Conservation (phyloP, 1,140 invertebrate species). For the Macrobrachium nipponense region DNA sequence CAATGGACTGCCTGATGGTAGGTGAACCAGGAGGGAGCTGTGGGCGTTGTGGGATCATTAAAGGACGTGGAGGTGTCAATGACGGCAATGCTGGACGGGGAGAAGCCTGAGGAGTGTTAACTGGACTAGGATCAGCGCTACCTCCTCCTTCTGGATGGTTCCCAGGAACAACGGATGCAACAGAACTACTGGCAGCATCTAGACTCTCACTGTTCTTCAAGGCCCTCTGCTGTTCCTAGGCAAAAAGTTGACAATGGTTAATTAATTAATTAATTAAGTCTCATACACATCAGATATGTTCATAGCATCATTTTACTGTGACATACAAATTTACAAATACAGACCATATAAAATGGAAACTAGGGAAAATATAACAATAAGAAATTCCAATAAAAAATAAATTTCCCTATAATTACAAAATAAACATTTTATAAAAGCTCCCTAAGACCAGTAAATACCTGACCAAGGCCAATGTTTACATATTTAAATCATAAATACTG, state of each 20-base stretch:
- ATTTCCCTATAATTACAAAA: no score
- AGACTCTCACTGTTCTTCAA: slow-evolving; percentile 45
- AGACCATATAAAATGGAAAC: no score
- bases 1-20: slow-evolving; percentile 13
- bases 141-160: slow-evolving; percentile 27
- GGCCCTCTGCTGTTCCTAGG: slow-evolving; percentile 51
- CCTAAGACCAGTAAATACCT: no score
- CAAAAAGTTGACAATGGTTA: slow-evolving; percentile 17
- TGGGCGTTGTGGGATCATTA: slow-evolving; percentile 42
- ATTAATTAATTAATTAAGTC: neutral
- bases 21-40: slow-evolving; percentile 42
- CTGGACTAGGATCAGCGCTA: slow-evolving; percentile 40
- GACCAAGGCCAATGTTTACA: no score
- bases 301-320: neutral
- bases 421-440: no score
- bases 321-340: no score
- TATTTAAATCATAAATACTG: no score
- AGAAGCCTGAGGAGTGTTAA: slow-evolving; percentile 48
- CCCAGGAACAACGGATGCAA: slow-evolving; percentile 12
- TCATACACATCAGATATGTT: neutral
- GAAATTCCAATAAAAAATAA: no score
- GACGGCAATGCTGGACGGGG: slow-evolving; percentile 47
- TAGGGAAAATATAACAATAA: no score
- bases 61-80: slow-evolving; percentile 38
- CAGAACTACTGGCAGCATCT: slow-evolving; percentile 15